These are phyloP conservation scores for Laodelphax striatellus DNA, from an alignment of 1,140 invertebrate species.

Conservation along the genomic window DNA sequence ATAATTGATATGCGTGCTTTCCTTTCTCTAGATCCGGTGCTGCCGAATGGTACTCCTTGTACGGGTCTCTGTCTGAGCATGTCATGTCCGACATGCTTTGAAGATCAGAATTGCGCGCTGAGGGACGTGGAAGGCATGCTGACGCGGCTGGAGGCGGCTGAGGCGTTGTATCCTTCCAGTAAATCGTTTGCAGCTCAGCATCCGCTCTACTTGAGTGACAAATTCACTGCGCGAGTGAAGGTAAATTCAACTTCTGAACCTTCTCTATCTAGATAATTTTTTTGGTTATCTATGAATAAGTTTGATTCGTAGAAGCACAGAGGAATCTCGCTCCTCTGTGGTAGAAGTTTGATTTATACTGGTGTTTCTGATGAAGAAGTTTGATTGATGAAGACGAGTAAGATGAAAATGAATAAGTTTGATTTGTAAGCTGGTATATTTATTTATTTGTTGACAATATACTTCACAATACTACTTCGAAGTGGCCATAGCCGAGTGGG, in stretches of 20 bases:
- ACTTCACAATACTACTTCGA: too few species aligned
- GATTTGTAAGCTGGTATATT: too few species aligned
- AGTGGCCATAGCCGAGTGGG: too few species aligned
- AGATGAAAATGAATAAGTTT: too few species aligned
- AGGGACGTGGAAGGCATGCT: slow-evolving; percentile 58
- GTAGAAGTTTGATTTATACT: too few species aligned
- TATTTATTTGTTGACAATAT: too few species aligned
- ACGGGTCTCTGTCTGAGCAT: slow-evolving; percentile 49
- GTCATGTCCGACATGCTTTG: slow-evolving; percentile 53
- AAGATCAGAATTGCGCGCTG: slow-evolving; percentile 56
- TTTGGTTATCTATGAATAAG: not conserved
- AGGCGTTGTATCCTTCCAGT: slow-evolving; percentile 73
- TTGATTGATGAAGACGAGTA: too few species aligned
- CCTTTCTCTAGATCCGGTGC: not conserved
- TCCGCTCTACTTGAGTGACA: slow-evolving; percentile 51
- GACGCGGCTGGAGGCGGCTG: slow-evolving; percentile 58
- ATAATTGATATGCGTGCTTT: too few species aligned
- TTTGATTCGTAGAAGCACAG: too few species aligned
- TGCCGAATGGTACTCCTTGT: slow-evolving; percentile 16
- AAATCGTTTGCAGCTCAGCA: slow-evolving; percentile 61
- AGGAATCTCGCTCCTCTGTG: too few species aligned
- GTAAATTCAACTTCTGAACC: slow-evolving; percentile 20
- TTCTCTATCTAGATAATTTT: not conserved
- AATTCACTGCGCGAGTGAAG: slow-evolving; percentile 54
- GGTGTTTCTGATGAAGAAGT: too few species aligned